Evolutionary conservation across 2,888 invertebrate species (phyloP), one percentile per base, ranked within the genome.

Genomic region (Patella ulyssiponensis): DNA sequence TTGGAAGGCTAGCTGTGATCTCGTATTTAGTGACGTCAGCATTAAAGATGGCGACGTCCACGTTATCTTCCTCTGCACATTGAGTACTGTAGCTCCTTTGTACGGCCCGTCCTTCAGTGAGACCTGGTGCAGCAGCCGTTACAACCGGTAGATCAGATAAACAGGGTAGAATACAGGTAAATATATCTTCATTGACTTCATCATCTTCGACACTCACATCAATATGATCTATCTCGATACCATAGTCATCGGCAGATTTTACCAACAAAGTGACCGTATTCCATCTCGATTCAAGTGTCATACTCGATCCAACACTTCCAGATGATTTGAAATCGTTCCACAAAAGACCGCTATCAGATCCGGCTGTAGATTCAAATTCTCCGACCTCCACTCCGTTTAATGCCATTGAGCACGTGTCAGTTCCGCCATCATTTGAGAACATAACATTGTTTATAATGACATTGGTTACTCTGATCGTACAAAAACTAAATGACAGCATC

Each of bases 51-150:
- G 87, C 85, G 11, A 87, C 80, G 71, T 86, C 17, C 12, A 87
- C 80, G 74, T 87, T 87, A 74, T 87, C 86, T 12, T 85, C 84
- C 71, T 87, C 87, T 15, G 86, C 84, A 70, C 87, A 87, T n/a
- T 78, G 71, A 0, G 87, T 87, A n/a, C 82, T 81, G 77, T 84
- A 85, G 5, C 86, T 86, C 23, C 81, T 80, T 71, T 87, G 86
- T 44, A 74, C 51, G 14, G 80, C 76, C 1, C 56, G 71, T 15
- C 79, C 80, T 15, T 74, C 73, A 20, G 17, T 69, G 17, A n/a
- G 79, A 27, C 70, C 75, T 27, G 52, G 53, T 3, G 70, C 69
- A 71, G 11, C 69, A 15, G 5, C 73, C 73, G 52, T 78, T 2
- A 83, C 82, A 14, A 79, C 77, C 54, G 81, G 83, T 3, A 83